Conservation (phyloP, 2,113 vertebrate genomes). For the Caracal caracal region DNA sequence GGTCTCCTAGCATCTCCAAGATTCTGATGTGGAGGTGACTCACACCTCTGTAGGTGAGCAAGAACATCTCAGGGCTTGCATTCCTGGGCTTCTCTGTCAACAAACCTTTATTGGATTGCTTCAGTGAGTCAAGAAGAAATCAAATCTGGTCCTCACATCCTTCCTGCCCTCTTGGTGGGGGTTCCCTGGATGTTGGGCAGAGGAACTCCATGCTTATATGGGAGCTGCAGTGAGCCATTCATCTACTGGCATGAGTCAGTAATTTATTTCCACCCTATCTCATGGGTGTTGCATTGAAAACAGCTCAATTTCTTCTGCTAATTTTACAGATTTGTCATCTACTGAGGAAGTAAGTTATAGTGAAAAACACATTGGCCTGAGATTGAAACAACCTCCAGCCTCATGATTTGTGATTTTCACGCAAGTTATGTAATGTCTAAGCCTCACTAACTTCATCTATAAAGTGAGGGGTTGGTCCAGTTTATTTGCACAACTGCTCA, state of each 20-base stretch:
- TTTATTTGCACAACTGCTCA: neutral
- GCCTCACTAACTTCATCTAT: neutral
- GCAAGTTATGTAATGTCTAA: neutral
- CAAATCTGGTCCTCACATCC: neutral
- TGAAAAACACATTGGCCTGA: neutral
- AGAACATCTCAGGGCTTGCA: neutral
- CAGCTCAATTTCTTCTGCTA: neutral
- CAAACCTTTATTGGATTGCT: neutral
- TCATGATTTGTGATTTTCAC: neutral
- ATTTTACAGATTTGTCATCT: neutral
- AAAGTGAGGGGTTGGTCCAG: neutral
- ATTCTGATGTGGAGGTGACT: conserved; percentile 37
- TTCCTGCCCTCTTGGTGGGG: neutral
- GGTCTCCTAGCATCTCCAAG: neutral
- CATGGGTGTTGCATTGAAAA: neutral
- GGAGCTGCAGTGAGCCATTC: neutral
- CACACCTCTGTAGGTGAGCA: neutral
- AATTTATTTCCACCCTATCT: neutral
- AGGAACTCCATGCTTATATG: neutral
- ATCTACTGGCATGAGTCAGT: neutral
- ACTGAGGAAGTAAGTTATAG: neutral
- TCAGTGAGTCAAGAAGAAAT: neutral
- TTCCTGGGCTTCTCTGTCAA: neutral
- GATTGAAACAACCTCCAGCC: neutral
- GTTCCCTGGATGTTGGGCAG: neutral